Evolutionary conservation across 1,140 invertebrate genomes (phyloP).

Genomic region (Papilio xuthus): DNA sequence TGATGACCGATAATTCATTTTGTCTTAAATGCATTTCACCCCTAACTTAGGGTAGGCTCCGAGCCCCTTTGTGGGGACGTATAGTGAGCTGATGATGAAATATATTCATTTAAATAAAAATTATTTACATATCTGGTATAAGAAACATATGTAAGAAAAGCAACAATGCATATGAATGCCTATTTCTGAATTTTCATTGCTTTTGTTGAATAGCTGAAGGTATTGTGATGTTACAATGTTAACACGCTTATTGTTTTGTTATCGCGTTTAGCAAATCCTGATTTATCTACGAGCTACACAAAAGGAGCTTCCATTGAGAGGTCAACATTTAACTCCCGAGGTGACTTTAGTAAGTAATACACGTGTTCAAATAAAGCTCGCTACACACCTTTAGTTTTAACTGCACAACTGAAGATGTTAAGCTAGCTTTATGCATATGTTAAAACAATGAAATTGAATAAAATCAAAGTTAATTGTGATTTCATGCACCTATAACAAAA

Average conservation of each 20-base stretch:
- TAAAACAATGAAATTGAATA: too few relatives aligned
- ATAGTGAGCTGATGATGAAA: too few relatives aligned
- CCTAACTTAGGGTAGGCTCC: too few relatives aligned
- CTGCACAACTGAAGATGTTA: background rate
- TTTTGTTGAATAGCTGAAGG: background rate
- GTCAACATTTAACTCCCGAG: constrained; percentile 73
- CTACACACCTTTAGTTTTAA: background rate
- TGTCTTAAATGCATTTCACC: too few relatives aligned
- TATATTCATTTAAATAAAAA: too few relatives aligned
- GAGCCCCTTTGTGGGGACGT: too few relatives aligned
- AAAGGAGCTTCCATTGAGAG: constrained; percentile 75
- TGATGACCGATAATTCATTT: too few relatives aligned
- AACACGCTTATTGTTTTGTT: constrained; percentile 32
- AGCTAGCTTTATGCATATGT: too few relatives aligned
- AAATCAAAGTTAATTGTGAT: too few relatives aligned
- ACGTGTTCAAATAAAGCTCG: background rate
- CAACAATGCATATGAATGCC: background rate
- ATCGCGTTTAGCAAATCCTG: constrained; percentile 62
- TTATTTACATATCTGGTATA: background rate
- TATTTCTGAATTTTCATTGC: background rate
- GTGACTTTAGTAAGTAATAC: constrained; percentile 66
- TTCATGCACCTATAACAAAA: too few relatives aligned
- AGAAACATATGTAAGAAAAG: background rate
- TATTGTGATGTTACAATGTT: constrained; percentile 3
- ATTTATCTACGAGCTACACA: constrained; percentile 62